Conservation (phyloP, 2,888 invertebrate genomes). For the Yponomeuta evonymella region DNA sequence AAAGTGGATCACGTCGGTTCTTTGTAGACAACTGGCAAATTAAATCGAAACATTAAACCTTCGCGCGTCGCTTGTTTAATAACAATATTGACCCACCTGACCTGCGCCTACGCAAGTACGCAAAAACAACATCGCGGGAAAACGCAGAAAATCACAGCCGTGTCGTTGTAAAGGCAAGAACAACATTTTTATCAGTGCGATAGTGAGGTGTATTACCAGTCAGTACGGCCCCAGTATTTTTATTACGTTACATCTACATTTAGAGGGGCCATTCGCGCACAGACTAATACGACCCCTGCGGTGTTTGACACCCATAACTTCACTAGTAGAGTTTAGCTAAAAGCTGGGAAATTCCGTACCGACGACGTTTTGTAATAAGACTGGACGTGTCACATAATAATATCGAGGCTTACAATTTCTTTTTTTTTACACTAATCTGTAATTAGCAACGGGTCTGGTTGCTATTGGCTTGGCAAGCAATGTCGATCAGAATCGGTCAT, state of each 20-base stretch:
- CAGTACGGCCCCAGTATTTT: background rate
- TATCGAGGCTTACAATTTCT: too few species aligned
- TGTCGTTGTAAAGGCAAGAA: background rate
- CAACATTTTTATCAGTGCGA: background rate
- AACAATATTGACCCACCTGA: background rate
- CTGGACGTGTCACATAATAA: too few species aligned
- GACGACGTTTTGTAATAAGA: too few species aligned
- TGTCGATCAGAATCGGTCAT: background rate
- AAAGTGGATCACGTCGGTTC: background rate
- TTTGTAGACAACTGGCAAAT: background rate
- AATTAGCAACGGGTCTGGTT: too few species aligned
- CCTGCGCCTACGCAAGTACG: background rate
- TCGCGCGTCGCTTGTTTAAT: background rate
- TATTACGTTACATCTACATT: background rate
- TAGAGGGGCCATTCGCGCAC: too few species aligned
- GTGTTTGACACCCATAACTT: too few species aligned
- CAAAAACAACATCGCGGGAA: background rate
- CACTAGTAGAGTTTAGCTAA: too few species aligned
- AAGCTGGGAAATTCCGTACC: too few species aligned
- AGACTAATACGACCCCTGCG: too few species aligned
- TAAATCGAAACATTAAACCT: background rate
- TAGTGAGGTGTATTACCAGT: background rate
- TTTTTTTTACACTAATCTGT: too few species aligned
- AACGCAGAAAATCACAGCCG: background rate
- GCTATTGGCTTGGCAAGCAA: background rate